phyloP scores from a whole-genome alignment of 2,113 vertebrate species.

The Lathamus discolor region DNA sequence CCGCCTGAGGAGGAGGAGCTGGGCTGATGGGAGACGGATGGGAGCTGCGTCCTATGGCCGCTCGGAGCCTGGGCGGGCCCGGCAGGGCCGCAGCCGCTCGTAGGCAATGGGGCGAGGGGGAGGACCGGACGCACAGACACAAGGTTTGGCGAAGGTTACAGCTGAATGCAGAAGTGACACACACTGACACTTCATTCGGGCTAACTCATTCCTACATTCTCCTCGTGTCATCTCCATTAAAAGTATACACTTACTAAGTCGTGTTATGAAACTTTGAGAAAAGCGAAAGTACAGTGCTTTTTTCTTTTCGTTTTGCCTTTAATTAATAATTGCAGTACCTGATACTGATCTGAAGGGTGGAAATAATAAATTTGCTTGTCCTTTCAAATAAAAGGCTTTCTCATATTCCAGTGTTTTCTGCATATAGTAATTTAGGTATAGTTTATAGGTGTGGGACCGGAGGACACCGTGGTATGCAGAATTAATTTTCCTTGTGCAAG shows the following conservation, averaged over 20 bases:
- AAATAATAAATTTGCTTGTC: neutral
- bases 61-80: constrained; percentile 17
- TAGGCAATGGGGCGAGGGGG: neutral
- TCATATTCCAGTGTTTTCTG: neutral
- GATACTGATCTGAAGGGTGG: constrained; percentile 3
- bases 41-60: constrained; percentile 41
- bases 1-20: constrained; percentile 21
- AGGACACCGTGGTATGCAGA: neutral
- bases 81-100: neutral
- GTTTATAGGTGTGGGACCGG: neutral
- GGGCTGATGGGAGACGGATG: constrained; percentile 15
- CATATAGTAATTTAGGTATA: neutral
- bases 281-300: neutral
- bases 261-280: neutral
- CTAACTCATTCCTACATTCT: neutral
- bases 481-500: neutral
- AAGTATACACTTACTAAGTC: neutral
- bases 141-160: constrained; percentile 67
- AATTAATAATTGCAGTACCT: constrained; percentile 26
- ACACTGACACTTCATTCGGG: neutral
- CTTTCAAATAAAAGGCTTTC: neutral
- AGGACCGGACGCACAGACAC: neutral
- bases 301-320: neutral
- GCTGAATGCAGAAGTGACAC: constrained; percentile 53
- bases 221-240: neutral